phyloP scores from a whole-genome alignment of 2,888 invertebrate species.

The Troglohyphantes excavatus region DNA sequence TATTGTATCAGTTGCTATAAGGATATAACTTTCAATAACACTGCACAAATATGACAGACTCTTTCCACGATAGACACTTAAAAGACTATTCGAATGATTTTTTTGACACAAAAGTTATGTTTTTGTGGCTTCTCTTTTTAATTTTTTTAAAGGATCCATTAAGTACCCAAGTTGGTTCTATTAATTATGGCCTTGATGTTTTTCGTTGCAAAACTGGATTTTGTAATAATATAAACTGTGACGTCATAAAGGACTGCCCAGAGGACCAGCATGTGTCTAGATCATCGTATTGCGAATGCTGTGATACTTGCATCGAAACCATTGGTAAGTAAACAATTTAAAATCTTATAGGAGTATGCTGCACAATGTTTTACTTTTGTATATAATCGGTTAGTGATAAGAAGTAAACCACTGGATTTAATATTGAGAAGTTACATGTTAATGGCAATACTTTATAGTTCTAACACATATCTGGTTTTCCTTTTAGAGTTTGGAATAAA shows the following conservation, averaged over 20 bases:
- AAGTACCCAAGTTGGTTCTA: background rate
- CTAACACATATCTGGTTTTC: too few relatives aligned
- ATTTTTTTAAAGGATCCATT: background rate
- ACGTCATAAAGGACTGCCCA: background rate
- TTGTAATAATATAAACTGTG: slow-evolving; percentile 33
- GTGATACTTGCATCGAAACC: slow-evolving; percentile 30
- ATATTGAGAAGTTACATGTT: too few relatives aligned
- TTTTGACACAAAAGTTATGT: background rate
- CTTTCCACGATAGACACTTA: background rate
- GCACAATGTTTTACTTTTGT: too few relatives aligned
- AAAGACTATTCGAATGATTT: background rate
- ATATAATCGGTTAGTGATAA: too few relatives aligned
- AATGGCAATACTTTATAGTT: too few relatives aligned
- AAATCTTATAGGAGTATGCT: too few relatives aligned
- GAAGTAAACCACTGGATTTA: too few relatives aligned
- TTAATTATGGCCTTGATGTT: background rate
- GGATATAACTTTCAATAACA: background rate
- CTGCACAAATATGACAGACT: background rate
- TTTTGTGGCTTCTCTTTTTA: background rate
- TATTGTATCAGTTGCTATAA: background rate
- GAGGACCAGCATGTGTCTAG: slow-evolving; percentile 14
- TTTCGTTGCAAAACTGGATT: slow-evolving; percentile 18
- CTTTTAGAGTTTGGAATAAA: too few relatives aligned
- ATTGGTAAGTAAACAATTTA: slow-evolving; percentile 17
- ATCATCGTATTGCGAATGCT: slow-evolving; percentile 41